Evolutionary conservation across 2,113 vertebrate genomes (phyloP).

Genomic region (Strigops habroptila): DNA sequence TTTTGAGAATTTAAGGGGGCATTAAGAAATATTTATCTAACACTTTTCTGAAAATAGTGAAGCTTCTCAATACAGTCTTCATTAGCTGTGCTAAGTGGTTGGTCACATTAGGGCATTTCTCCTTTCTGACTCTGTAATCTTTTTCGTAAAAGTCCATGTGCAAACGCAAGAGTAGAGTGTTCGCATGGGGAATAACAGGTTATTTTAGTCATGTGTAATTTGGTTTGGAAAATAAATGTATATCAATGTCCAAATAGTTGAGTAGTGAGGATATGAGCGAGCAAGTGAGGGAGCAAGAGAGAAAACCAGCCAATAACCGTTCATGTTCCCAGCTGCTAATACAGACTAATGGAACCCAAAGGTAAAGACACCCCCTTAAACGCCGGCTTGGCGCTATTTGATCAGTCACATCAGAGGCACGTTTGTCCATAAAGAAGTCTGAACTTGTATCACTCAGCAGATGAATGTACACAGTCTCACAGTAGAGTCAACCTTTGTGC

Average conservation of each 20-base stretch:
- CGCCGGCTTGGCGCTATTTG: accelerated
- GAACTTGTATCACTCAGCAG: not conserved
- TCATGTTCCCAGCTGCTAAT: not conserved
- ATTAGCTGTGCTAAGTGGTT: not conserved
- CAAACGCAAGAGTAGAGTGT: not conserved
- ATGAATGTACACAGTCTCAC: not conserved
- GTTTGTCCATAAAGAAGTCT: not conserved
- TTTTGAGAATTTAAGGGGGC: not conserved
- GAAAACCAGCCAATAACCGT: not conserved
- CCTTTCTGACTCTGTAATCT: not conserved
- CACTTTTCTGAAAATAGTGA: not conserved
- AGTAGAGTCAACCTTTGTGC: not conserved
- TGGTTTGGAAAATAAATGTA: not conserved
- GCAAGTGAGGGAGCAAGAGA: not conserved
- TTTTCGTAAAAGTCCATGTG: not conserved
- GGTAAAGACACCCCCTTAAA: not conserved
- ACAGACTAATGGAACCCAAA: not conserved
- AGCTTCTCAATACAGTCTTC: not conserved
- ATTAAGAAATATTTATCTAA: not conserved
- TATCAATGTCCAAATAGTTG: not conserved
- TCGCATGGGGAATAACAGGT: not conserved
- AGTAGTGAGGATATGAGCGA: accelerated
- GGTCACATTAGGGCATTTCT: not conserved
- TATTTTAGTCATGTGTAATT: accelerated
- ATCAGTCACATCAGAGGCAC: accelerated